phyloP scores from a whole-genome alignment of 2,888 invertebrate genomes.

The Pandemis corylana region DNA sequence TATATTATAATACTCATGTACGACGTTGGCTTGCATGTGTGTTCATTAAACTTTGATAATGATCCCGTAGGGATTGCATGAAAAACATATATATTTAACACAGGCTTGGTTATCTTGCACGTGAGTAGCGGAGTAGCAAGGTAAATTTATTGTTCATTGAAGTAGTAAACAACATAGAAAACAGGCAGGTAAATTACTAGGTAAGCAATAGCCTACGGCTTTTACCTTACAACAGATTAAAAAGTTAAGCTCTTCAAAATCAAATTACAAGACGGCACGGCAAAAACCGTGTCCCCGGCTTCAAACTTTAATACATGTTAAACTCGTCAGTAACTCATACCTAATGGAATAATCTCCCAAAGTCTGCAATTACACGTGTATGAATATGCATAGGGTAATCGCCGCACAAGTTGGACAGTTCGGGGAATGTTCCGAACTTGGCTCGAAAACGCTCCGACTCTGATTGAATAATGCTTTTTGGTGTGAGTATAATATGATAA shows the following conservation, averaged over 20 bases:
- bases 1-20: no score
- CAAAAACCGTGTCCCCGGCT: constrained; percentile 1
- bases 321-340: constrained; percentile 22
- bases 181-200: no score
- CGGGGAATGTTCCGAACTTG: constrained; percentile 12
- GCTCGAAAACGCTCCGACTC: constrained; percentile 1
- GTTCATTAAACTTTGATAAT: no score
- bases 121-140: no score
- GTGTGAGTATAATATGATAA: background rate
- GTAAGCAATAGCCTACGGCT: background rate
- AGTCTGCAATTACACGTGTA: constrained; percentile 38
- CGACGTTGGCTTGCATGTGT: no score
- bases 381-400: constrained; percentile 39
- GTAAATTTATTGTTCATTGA: no score
- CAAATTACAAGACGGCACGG: background rate
- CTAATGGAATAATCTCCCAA: constrained; percentile 39
- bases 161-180: no score
- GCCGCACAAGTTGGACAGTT: constrained; percentile 24
- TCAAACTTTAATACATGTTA: constrained; percentile 10
- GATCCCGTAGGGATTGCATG: no score
- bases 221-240: background rate
- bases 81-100: no score
- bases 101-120: no score
- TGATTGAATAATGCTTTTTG: background rate
- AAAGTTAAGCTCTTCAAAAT: background rate